Conservation (phyloP, 2,888 invertebrate genomes). For the Galerucella nymphaeae region DNA sequence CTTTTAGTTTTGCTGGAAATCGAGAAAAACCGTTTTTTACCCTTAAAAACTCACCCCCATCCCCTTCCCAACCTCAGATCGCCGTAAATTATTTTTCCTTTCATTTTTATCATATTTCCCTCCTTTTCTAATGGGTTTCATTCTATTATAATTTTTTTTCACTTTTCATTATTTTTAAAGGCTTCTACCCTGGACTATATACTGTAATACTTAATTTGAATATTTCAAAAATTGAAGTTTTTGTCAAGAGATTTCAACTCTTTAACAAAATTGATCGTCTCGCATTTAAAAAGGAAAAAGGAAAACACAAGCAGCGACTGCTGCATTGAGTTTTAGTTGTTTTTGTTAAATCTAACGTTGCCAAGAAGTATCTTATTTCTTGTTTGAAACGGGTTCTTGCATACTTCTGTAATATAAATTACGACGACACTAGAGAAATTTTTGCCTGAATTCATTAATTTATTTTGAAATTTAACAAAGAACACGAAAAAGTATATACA, state of each 20-base stretch:
- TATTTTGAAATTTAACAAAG: constrained; percentile 21
- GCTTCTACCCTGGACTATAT: too few relatives aligned
- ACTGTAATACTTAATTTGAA: too few relatives aligned
- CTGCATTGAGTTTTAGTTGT: constrained; percentile 21
- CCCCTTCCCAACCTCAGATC: too few relatives aligned
- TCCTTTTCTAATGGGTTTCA: too few relatives aligned
- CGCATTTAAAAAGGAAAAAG: constrained; percentile 3
- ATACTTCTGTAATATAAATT: constrained; percentile 34
- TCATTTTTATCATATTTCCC: too few relatives aligned
- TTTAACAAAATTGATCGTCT: constrained; percentile 7
- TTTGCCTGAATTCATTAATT: constrained; percentile 28
- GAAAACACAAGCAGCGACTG: background rate
- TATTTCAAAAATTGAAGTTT: too few relatives aligned
- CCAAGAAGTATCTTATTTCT: constrained; percentile 29
- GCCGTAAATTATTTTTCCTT: too few relatives aligned
- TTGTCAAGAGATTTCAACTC: background rate
- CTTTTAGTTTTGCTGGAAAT: too few relatives aligned
- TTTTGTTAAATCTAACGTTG: constrained; percentile 22
- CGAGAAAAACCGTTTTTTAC: too few relatives aligned
- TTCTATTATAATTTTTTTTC: too few relatives aligned
- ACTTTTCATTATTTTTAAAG: too few relatives aligned
- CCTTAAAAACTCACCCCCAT: too few relatives aligned
- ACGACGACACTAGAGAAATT: constrained; percentile 31
- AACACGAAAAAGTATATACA: constrained; percentile 14
- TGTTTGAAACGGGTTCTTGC: constrained; percentile 26